Conservation (phyloP, 2,888 invertebrate species). For the Torymus auratus region DNA sequence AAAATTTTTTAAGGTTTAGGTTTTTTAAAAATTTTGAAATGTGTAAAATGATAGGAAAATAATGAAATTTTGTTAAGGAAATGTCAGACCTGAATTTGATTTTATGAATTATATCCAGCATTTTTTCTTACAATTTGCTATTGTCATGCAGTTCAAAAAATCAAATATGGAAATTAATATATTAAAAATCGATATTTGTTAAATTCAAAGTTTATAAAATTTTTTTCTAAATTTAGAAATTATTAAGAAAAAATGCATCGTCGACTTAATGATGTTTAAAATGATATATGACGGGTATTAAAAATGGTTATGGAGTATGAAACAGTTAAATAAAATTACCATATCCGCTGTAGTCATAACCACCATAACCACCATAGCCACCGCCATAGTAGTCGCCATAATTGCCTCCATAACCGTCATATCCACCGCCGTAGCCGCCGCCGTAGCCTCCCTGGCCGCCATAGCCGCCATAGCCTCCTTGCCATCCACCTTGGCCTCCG, state of each 20-base stretch:
- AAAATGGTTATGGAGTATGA: too few species aligned
- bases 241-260: too few species aligned
- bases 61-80: constrained; percentile 31
- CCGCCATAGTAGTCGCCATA: constrained; percentile 81
- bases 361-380: constrained; percentile 88
- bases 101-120: neutral
- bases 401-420: constrained; percentile 88
- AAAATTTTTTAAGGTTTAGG: constrained; percentile 10
- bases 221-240: too few species aligned
- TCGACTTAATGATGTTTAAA: too few species aligned
- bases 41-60: constrained; percentile 27
- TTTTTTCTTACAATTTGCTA: neutral
- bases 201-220: too few species aligned
- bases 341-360: constrained; percentile 89
- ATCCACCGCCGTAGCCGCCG: constrained; percentile 83
- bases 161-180: too few species aligned
- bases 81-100: too few species aligned
- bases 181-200: too few species aligned
- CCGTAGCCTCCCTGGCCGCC: constrained; percentile 78
- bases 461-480: constrained; percentile 84
- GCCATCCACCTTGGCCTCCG: constrained; percentile 78
- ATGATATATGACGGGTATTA: too few species aligned
- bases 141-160: neutral
- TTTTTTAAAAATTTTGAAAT: constrained; percentile 20
- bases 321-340: constrained; percentile 78